phyloP scores from a whole-genome alignment of 2,113 vertebrate species.

The Heterocephalus glaber region DNA sequence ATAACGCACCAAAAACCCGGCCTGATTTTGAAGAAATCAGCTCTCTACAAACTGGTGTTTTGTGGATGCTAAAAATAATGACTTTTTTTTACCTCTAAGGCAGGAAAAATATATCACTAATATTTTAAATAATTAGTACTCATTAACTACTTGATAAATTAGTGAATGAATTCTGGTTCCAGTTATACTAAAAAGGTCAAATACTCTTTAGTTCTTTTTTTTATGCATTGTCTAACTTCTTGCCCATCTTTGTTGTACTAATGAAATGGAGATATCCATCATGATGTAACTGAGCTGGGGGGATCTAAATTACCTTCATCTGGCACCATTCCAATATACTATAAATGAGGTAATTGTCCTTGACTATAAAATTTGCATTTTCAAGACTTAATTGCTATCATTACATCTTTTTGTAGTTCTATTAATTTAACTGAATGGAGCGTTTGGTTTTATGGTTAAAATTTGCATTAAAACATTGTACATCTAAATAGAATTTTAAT shows the following conservation, averaged over 20 bases:
- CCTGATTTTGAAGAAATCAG: constrained; percentile 74
- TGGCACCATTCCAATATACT: constrained; percentile 99
- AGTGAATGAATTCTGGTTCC: constrained; percentile 83
- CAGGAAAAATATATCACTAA: constrained; percentile 83
- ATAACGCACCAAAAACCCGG: not conserved
- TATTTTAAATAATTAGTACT: constrained; percentile 83
- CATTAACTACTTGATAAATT: constrained; percentile 77
- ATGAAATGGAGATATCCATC: constrained; percentile 95
- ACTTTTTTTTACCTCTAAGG: constrained; percentile 52
- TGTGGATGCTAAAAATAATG: constrained; percentile 74
- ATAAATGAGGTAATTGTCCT: constrained; percentile 99
- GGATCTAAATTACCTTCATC: constrained; percentile 99
- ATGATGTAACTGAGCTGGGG: constrained; percentile 98
- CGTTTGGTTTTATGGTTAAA: constrained; percentile 99
- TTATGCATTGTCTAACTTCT: constrained; percentile 84
- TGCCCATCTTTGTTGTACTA: constrained; percentile 89
- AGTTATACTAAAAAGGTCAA: constrained; percentile 88
- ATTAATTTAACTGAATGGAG: constrained; percentile 99
- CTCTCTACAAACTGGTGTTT: constrained; percentile 73
- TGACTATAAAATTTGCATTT: constrained; percentile 99
- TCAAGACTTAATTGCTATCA: constrained; percentile 99
- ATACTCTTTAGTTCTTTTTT: constrained; percentile 77
- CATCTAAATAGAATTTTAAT: constrained; percentile 92
- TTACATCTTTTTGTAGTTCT: constrained; percentile 99
- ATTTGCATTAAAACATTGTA: constrained; percentile 99